A percentile compares a stretch with the other conserved stretches of the same genome.
phyloP scores from a whole-genome alignment of 2,888 invertebrate genomes.

The Esperia sulphurella region DNA sequence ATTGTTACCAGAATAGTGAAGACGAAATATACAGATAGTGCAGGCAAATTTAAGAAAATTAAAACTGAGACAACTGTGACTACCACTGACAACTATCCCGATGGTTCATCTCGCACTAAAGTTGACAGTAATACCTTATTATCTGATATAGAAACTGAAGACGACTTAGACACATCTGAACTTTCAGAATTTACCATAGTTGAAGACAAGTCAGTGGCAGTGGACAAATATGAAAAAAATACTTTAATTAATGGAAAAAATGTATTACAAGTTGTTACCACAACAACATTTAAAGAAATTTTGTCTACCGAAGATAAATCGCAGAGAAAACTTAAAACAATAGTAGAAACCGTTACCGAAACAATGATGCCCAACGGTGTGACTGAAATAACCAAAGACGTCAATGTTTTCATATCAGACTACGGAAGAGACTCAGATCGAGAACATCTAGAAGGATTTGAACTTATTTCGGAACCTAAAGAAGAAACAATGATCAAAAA shows the following conservation, averaged over 20 bases:
- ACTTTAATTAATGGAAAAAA: constrained; percentile 50
- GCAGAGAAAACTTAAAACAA: constrained; percentile 61
- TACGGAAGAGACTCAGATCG: constrained; percentile 30
- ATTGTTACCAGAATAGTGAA: constrained; percentile 50
- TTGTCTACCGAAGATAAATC: constrained; percentile 45
- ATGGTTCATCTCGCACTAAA: constrained; percentile 63
- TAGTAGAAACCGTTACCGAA: constrained; percentile 60
- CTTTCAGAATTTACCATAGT: constrained; percentile 45
- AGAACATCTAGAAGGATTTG: constrained; percentile 20
- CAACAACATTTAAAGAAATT: constrained; percentile 57
- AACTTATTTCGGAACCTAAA: constrained; percentile 25
- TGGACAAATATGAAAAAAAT: constrained; percentile 48
- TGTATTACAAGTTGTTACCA: constrained; percentile 55
- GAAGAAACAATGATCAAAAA: constrained; percentile 11
- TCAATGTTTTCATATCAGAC: constrained; percentile 60
- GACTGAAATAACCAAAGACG: constrained; percentile 64
- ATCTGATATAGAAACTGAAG: constrained; percentile 47
- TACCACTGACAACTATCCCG: constrained; percentile 67
- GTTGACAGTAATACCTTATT: constrained; percentile 59
- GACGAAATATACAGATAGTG: constrained; percentile 53
- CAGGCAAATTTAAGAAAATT: constrained; percentile 48
- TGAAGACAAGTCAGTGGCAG: constrained; percentile 49
- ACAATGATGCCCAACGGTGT: constrained; percentile 53
- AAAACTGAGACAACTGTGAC: constrained; percentile 57
- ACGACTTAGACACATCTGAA: constrained; percentile 37